A percentile compares a stretch with the other conserved stretches of the same genome.
phyloP scores from a whole-genome alignment of 1,140 invertebrate genomes.

The Zaprionus ghesquierei region DNA sequence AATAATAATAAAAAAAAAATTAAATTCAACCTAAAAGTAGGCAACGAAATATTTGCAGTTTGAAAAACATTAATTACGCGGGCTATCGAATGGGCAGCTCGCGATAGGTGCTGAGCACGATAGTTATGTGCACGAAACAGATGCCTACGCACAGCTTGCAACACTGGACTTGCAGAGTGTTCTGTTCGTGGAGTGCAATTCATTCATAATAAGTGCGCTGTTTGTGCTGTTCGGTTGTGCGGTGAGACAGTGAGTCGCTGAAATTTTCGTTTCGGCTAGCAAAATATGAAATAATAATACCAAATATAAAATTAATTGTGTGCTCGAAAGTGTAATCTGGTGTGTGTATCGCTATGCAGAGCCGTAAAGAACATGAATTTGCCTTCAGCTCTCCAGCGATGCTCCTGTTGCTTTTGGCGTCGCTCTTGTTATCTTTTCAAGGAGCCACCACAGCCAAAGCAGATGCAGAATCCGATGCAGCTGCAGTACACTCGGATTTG shows the following conservation, averaged over 20 bases:
- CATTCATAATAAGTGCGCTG: constrained; percentile 35
- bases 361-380: constrained; percentile 41
- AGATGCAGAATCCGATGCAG: constrained; percentile 24
- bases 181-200: constrained; percentile 1
- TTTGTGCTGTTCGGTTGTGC: constrained; percentile 28
- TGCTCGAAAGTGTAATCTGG: constrained; percentile 5
- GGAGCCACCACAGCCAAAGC: constrained; percentile 31
- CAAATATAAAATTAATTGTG: neutral
- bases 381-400: constrained; percentile 29
- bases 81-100: no score
- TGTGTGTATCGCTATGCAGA: constrained; percentile 31
- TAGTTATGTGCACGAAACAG: no score
- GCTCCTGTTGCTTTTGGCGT: constrained; percentile 41
- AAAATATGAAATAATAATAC: constrained; percentile 41
- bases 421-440: constrained; percentile 49
- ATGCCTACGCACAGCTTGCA: neutral
- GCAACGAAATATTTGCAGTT: no score
- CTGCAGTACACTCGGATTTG: constrained; percentile 37
- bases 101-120: no score
- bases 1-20: no score
- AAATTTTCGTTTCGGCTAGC: neutral
- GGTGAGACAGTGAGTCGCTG: neutral
- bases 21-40: no score
- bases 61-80: no score
- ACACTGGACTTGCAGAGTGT: neutral